A percentile compares a stretch with the other conserved stretches of the same genome.
Evolutionary conservation across 35 echinoderm and acorn worm species (phyloP).

Genomic region (Ptychodera flava): DNA sequence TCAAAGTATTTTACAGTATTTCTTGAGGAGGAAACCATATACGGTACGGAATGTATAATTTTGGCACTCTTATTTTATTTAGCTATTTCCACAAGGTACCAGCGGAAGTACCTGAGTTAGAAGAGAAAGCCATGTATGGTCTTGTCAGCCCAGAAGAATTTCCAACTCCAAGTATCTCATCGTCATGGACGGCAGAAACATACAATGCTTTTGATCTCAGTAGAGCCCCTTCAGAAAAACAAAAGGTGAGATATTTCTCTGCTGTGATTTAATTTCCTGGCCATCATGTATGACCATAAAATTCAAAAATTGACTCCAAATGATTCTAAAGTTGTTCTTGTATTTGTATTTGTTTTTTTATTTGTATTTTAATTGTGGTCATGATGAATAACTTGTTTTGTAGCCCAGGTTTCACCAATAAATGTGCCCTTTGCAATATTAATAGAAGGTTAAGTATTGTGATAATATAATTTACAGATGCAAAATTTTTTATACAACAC

Average conservation of each 20-base stretch:
- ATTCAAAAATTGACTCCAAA: neutral
- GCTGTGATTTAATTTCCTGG: too few species aligned
- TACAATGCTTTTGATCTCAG: conserved; percentile 69
- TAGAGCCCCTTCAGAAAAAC: conserved; percentile 19
- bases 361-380: too few species aligned
- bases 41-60: too few species aligned
- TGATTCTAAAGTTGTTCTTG: neutral
- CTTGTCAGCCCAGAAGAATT: conserved; percentile 64
- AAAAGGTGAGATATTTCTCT: conserved; percentile 30
- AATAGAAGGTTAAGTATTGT: too few species aligned
- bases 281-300: neutral
- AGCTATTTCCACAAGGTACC: conserved; percentile 86
- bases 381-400: neutral
- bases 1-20: too few species aligned
- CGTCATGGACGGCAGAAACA: conserved; percentile 71
- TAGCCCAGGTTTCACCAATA: neutral
- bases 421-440: too few species aligned
- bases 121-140: conserved; percentile 70
- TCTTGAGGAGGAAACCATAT: too few species aligned
- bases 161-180: conserved; percentile 34
- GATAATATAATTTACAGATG: too few species aligned
- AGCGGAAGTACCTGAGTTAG: conserved; percentile 72
- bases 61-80: too few species aligned
- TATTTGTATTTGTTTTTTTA: neutral
- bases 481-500: too few species aligned